These are phyloP conservation scores for Agrochola lychnidis DNA, from an alignment of 2,888 invertebrate genomes.

Conservation along the genomic window DNA sequence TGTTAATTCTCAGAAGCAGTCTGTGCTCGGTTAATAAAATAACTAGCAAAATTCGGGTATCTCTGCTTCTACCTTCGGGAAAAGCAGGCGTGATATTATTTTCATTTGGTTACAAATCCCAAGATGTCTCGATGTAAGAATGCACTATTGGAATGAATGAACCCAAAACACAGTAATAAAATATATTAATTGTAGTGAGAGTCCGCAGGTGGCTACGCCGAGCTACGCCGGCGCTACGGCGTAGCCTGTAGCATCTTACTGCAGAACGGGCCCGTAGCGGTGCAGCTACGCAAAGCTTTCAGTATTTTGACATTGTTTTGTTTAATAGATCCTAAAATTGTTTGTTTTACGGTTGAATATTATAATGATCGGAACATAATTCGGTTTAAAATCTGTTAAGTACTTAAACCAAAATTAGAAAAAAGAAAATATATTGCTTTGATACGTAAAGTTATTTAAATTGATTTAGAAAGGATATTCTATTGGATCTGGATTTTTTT, in stretches of 20 bases:
- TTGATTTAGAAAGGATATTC: neutral
- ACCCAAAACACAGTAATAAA: neutral
- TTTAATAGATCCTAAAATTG: neutral
- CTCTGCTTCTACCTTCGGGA: neutral
- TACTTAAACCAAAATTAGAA: neutral
- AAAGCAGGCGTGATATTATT: too few species aligned
- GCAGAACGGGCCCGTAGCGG: slow-evolving; percentile 32
- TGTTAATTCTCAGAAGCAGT: neutral
- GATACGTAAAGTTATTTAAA: neutral
- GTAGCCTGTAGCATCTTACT: slow-evolving; percentile 49
- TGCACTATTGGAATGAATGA: neutral
- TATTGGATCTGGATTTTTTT: too few species aligned
- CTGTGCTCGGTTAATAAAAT: neutral
- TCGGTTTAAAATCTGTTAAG: neutral
- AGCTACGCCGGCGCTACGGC: slow-evolving; percentile 57
- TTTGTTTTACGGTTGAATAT: neutral
- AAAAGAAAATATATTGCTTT: too few species aligned
- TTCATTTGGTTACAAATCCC: neutral
- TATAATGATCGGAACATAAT: neutral
- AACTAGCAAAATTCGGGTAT: neutral
- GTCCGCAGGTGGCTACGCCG: slow-evolving; percentile 37
- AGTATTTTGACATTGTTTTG: slow-evolving; percentile 19
- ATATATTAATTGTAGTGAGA: neutral
- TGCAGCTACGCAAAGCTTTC: slow-evolving; percentile 36
- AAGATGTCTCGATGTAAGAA: neutral